A percentile compares a stretch with the other conserved stretches of the same genome.
Conservation (phyloP, 2,888 invertebrate species). For the Pecten maximus region DNA sequence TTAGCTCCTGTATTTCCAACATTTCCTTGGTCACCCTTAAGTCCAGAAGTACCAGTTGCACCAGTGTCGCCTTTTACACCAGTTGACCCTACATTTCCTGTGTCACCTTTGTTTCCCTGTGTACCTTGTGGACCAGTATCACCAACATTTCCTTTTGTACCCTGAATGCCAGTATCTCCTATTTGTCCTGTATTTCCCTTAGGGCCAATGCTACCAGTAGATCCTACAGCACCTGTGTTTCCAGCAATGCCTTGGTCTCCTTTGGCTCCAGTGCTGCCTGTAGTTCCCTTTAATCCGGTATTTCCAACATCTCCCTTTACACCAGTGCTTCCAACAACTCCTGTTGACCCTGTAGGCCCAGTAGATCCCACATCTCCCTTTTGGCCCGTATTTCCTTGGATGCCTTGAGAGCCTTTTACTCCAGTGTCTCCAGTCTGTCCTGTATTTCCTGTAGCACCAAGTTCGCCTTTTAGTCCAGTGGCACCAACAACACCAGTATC, state of each 20-base stretch:
- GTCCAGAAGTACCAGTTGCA: neutral
- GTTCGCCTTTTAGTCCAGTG: constrained; percentile 30
- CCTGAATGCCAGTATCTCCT: constrained; percentile 42
- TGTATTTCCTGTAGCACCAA: constrained; percentile 78
- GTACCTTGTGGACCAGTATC: constrained; percentile 38
- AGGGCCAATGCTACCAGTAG: constrained; percentile 49
- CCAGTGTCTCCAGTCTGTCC: constrained; percentile 75
- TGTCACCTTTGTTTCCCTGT: neutral
- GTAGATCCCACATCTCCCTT: constrained; percentile 54
- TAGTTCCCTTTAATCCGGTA: constrained; percentile 50
- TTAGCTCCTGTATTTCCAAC: constrained; percentile 21
- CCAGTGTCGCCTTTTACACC: constrained; percentile 23
- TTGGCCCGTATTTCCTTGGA: constrained; percentile 47
- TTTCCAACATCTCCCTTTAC: constrained; percentile 46
- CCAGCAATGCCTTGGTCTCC: constrained; percentile 54
- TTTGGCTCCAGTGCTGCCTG: constrained; percentile 48
- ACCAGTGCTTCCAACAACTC: constrained; percentile 41
- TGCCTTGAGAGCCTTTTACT: constrained; percentile 50
- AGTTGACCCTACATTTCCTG: neutral
- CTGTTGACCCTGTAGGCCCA: constrained; percentile 36
- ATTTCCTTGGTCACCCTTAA: neutral
- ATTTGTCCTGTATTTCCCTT: constrained; percentile 50
- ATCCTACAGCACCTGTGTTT: constrained; percentile 45
- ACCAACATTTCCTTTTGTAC: constrained; percentile 46
- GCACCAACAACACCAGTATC: constrained; percentile 46